Percentiles rank a stretch among this genome's conserved stretches.
phyloP scores from a whole-genome alignment of 2,797 vertebrate genomes.

The Acanthiza pusilla region DNA sequence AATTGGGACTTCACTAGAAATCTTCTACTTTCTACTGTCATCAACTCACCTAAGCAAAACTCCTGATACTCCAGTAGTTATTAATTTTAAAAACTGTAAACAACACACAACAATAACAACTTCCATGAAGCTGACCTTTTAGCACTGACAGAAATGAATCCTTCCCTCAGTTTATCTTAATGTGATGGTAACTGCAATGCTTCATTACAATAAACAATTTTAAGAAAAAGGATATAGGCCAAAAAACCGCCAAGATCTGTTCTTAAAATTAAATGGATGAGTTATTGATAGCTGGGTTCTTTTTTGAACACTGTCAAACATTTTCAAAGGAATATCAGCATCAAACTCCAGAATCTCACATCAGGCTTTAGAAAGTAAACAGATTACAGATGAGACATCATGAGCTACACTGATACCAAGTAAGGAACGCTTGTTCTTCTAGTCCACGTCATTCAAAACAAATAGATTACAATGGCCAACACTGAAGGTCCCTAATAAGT shows the following conservation, averaged over 20 bases:
- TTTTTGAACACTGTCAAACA: background rate
- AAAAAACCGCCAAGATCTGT: rapidly evolving
- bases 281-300: background rate
- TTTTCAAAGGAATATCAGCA: background rate
- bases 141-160: background rate
- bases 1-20: background rate
- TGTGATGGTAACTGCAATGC: background rate
- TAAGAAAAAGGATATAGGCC: background rate
- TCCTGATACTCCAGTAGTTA: background rate
- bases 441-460: background rate
- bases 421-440: background rate
- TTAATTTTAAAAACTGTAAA: background rate
- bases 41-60: background rate
- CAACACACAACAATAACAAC: background rate
- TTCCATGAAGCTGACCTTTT: background rate
- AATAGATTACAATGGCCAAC: background rate
- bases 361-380: background rate
- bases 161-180: background rate
- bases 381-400: background rate
- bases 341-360: background rate
- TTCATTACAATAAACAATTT: background rate
- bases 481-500: background rate
- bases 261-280: background rate
- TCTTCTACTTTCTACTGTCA: background rate
- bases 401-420: background rate